Conservation (phyloP, 2,888 invertebrate species). For the Catocala nupta region DNA sequence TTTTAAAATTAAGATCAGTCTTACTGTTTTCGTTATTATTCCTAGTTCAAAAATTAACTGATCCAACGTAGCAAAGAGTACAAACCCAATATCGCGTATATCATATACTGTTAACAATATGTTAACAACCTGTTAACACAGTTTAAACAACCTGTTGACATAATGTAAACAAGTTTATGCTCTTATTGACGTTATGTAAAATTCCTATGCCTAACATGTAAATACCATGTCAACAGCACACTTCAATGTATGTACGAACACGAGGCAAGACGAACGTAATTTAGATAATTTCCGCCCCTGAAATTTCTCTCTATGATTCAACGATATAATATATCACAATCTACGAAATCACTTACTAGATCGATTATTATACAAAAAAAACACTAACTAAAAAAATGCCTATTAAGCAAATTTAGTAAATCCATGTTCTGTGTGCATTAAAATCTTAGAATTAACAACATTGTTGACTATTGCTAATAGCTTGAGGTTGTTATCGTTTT, state of each 20-base stretch:
- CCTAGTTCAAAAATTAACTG: not conserved
- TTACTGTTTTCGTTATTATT: not conserved
- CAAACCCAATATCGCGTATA: slow-evolving; percentile 7
- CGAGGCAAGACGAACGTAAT: slow-evolving; percentile 32
- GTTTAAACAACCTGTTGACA: not conserved
- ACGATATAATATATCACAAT: slow-evolving; percentile 47
- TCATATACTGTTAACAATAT: not conserved
- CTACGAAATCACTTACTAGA: slow-evolving; percentile 51
- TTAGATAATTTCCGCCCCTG: slow-evolving; percentile 39
- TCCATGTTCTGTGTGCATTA: slow-evolving; percentile 83
- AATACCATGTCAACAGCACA: slow-evolving; percentile 15
- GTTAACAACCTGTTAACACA: slow-evolving; percentile 4
- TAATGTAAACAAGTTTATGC: not conserved
- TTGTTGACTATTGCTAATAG: slow-evolving; percentile 88
- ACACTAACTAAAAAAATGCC: slow-evolving; percentile 56
- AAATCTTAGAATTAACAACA: slow-evolving; percentile 85
- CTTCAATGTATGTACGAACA: slow-evolving; percentile 24
- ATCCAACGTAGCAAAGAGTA: slow-evolving; percentile 24
- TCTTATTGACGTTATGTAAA: not conserved
- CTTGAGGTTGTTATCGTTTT: slow-evolving; percentile 87
- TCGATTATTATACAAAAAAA: slow-evolving; percentile 50
- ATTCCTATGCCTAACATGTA: slow-evolving; percentile 7
- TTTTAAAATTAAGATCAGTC: not conserved
- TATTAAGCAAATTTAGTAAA: slow-evolving; percentile 74
- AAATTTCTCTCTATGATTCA: slow-evolving; percentile 49